Conservation (phyloP, 2,113 vertebrate species). For the human region DNA sequence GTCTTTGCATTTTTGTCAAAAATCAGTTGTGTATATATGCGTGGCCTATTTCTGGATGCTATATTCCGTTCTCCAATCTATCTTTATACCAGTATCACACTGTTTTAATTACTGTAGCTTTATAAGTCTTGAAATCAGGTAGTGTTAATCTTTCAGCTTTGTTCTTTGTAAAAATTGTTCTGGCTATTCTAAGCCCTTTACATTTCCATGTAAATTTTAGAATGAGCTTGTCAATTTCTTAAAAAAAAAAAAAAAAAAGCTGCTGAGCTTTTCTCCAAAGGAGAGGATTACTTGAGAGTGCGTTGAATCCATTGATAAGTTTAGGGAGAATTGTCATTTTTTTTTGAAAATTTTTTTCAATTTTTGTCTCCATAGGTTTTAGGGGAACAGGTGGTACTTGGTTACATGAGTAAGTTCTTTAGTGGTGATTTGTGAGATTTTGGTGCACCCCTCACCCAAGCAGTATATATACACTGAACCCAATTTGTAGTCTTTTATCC, state of each 20-base stretch:
- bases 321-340: background rate
- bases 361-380: too few species aligned
- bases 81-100: conserved; percentile 31
- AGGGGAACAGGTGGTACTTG: too few species aligned
- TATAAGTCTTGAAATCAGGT: background rate
- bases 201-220: background rate
- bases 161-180: background rate
- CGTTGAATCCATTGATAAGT: background rate
- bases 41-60: background rate
- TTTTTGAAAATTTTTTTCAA: rapidly evolving
- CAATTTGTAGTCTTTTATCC: too few species aligned
- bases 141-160: background rate
- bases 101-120: conserved; percentile 1
- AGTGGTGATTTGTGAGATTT: too few species aligned
- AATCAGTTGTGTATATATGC: background rate
- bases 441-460: too few species aligned
- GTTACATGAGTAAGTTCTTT: too few species aligned
- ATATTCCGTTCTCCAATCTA: background rate
- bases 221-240: background rate
- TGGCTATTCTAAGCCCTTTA: background rate
- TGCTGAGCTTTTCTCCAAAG: background rate
- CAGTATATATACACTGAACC: too few species aligned
- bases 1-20: background rate
- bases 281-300: background rate
- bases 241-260: background rate